These are phyloP conservation scores for Burhinus oedicnemus DNA, from an alignment of 2,113 vertebrate species.

Conservation along the genomic window DNA sequence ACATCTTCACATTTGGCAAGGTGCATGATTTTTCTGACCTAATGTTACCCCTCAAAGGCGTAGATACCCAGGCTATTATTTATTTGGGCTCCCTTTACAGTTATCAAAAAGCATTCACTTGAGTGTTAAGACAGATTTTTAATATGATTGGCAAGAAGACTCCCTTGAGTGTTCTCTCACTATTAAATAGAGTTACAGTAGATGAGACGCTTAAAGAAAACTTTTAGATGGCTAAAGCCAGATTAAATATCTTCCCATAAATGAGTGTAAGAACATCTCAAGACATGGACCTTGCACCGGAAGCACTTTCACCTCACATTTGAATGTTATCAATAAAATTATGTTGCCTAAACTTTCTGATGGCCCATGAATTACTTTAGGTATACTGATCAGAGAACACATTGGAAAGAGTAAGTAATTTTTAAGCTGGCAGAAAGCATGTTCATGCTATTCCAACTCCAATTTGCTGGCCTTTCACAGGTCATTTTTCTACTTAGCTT, in stretches of 20 bases:
- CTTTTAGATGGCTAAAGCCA: background rate
- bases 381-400: background rate
- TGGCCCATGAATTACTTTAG: background rate
- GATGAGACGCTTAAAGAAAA: background rate
- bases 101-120: background rate
- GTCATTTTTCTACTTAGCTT: background rate
- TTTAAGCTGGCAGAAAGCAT: background rate
- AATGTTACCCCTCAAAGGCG: background rate
- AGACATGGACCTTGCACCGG: background rate
- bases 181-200: background rate
- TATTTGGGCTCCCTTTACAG: background rate
- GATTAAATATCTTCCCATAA: background rate
- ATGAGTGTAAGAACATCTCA: background rate
- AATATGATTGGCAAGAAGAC: background rate
- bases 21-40: background rate
- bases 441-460: background rate
- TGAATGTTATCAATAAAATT: background rate
- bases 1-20: background rate
- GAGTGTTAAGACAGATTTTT: background rate
- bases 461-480: background rate
- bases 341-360: background rate
- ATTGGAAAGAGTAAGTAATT: background rate
- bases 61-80: background rate
- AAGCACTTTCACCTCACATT: background rate
- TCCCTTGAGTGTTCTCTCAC: background rate